Base-by-base conservation (phyloP, 1,140 invertebrate genomes). In the Drosophila lacertosa region DNA sequence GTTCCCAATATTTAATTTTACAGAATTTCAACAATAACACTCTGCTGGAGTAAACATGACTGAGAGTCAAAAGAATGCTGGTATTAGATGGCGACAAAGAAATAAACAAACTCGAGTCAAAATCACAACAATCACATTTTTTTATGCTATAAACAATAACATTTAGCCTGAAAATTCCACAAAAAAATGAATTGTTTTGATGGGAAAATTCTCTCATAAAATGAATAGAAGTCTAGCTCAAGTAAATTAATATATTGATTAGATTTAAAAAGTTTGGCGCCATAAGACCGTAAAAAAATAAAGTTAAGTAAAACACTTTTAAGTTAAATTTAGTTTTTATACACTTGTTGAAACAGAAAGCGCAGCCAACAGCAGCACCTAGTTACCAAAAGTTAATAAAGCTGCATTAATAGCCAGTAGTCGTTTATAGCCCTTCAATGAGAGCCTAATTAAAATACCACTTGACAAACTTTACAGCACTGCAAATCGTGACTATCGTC, bases 391-490 rank as follows among this genome's bases (percentile, higher is more conserved):
- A 22, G 20, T 35, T n/a, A 4, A 35, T 29, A 29, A 29, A 1
- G 26, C 7, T 1, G 26, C 26, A 7, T 5, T 7, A 7, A 29
- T 9, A 29, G 26, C 6, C 7, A 9, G 26, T 29, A 29, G n/a
- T 18, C 18, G n/a, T 33, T 48, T 58, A 66, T 58, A 48, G 33
- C 2, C 53, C 10, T 13, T 40, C 44, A 16, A 40, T 42, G 35
- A 59, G 54, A 22, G 35, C 5, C 44, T 29, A 33, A 68, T 47
- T 44, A 47, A 48, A 54, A 16, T 13, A 22, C 29, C 58, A 63
- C 48, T 63, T 51, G 58, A 68, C 20, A 20, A 15, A 10, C 9
- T 69, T 54, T 63, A 32, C 65, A 62, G 47, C 65, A 50, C 65
- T 51, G 47, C 32, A 32, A 47, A 53, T 33, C 35, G 47, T 40